Percentiles rank a stretch among this genome's conserved stretches.
These are phyloP conservation scores for Netelia inedita DNA, from an alignment of 2,888 invertebrate species.

Conservation along the genomic window DNA sequence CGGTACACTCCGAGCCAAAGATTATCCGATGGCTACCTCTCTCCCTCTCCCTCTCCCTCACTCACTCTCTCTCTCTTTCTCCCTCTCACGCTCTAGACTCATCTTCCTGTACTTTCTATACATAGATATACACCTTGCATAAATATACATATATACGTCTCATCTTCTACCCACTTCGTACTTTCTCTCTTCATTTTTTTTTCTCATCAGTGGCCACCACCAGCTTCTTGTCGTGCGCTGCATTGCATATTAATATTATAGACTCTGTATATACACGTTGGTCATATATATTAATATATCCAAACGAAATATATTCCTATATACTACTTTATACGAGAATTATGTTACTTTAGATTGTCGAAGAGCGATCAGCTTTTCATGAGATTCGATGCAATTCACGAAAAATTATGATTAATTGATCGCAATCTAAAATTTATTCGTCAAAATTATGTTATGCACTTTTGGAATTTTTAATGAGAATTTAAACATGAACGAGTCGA, in stretches of 20 bases:
- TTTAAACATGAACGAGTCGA: neutral
- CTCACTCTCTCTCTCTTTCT: constrained; percentile 35
- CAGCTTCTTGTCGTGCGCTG: constrained; percentile 38
- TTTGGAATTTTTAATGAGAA: neutral
- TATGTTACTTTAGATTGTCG: neutral
- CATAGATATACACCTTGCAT: constrained; percentile 25
- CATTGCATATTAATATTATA: constrained; percentile 37
- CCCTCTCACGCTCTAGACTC: constrained; percentile 28
- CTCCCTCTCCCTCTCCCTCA: constrained; percentile 63
- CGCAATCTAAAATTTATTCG: neutral
- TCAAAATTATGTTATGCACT: neutral
- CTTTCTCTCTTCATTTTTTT: constrained; percentile 45
- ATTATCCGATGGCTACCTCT: constrained; percentile 70
- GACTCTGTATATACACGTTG: neutral
- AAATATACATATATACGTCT: constrained; percentile 24
- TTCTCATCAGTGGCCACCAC: constrained; percentile 59
- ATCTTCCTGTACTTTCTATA: constrained; percentile 18
- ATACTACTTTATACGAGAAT: neutral
- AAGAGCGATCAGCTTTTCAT: too few species aligned
- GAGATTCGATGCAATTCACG: neutral
- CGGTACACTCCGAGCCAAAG: constrained; percentile 82
- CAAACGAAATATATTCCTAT: neutral
- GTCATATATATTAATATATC: neutral
- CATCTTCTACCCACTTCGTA: constrained; percentile 35
- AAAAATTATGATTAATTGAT: neutral